Percentiles rank a stretch among this genome's conserved stretches.
These are phyloP conservation scores for Pelodytes ibericus DNA, from an alignment of 2,797 vertebrate genomes.

Conservation along the genomic window DNA sequence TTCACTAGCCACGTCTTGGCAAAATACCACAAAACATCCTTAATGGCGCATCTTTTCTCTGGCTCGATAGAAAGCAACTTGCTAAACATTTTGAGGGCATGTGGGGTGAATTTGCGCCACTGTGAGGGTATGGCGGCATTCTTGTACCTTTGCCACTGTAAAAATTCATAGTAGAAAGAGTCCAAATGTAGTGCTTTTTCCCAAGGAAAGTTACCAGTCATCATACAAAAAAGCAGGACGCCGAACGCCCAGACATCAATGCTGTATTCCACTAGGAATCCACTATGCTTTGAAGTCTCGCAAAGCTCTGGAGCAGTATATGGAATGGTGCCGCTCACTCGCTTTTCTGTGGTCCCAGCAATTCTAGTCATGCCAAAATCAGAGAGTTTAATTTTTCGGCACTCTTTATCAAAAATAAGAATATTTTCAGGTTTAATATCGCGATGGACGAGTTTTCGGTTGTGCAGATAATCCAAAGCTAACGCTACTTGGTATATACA, in stretches of 20 bases:
- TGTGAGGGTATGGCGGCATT: conserved; percentile 75
- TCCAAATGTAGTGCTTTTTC: conserved; percentile 81
- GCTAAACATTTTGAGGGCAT: conserved; percentile 82
- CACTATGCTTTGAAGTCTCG: conserved; percentile 77
- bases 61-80: conserved; percentile 79
- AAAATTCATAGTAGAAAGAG: conserved; percentile 84
- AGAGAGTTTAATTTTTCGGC: conserved; percentile 82
- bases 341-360: conserved; percentile 80
- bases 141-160: conserved; percentile 80
- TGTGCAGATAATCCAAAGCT: conserved; percentile 82
- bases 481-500: conserved; percentile 85
- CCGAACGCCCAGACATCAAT: conserved; percentile 86
- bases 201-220: conserved; percentile 87
- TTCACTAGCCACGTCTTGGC: conserved; percentile 81
- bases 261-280: conserved; percentile 82
- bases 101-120: conserved; percentile 81
- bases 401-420: conserved; percentile 83
- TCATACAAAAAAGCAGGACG: conserved; percentile 85
- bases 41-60: conserved; percentile 78
- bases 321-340: conserved; percentile 84
- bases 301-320: conserved; percentile 85
- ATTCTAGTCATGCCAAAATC: conserved; percentile 85
- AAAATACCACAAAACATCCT: conserved; percentile 80
- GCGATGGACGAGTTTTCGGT: conserved; percentile 81
- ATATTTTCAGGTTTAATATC: conserved; percentile 87